Percentiles rank a stretch among this genome's conserved stretches.
phyloP scores from a whole-genome alignment of 2,888 invertebrate genomes.

The Ornithoptera alexandrae region DNA sequence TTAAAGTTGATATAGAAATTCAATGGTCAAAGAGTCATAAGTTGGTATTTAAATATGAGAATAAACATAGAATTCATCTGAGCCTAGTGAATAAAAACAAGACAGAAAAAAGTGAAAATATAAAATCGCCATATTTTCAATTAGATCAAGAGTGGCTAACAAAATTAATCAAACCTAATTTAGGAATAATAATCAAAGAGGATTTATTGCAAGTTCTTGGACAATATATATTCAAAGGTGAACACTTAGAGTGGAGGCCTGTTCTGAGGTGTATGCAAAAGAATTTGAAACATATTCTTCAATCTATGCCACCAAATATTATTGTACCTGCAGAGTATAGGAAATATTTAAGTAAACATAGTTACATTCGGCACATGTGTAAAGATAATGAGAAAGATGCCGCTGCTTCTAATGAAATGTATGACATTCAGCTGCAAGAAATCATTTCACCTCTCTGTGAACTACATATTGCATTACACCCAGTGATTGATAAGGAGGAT shows the following conservation, averaged over 20 bases:
- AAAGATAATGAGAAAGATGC: slow-evolving; percentile 38
- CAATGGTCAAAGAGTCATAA: slow-evolving; percentile 8
- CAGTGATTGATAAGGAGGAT: not conserved
- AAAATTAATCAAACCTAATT: not conserved
- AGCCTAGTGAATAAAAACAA: slow-evolving; percentile 45
- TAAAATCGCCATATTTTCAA: not conserved
- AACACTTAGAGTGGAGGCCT: not conserved
- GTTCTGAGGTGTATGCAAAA: not conserved
- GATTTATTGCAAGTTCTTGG: not conserved
- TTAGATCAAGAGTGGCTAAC: slow-evolving; percentile 12
- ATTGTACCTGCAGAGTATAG: slow-evolving; percentile 21
- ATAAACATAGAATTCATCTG: slow-evolving; percentile 41
- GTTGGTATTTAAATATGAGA: slow-evolving; percentile 38
- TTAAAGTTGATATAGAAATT: slow-evolving; percentile 40
- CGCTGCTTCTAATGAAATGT: slow-evolving; percentile 26
- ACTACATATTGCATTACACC: slow-evolving; percentile 32
- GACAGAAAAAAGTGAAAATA: not conserved
- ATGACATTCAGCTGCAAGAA: slow-evolving; percentile 58
- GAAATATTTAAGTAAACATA: slow-evolving; percentile 41
- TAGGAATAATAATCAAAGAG: not conserved
- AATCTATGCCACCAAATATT: slow-evolving; percentile 10
- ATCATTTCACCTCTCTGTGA: slow-evolving; percentile 40
- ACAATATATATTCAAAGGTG: not conserved
- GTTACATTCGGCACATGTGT: slow-evolving; percentile 52
- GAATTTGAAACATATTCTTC: not conserved